phyloP scores from a whole-genome alignment of 2,797 vertebrate genomes.

The Ammospiza maritima region DNA sequence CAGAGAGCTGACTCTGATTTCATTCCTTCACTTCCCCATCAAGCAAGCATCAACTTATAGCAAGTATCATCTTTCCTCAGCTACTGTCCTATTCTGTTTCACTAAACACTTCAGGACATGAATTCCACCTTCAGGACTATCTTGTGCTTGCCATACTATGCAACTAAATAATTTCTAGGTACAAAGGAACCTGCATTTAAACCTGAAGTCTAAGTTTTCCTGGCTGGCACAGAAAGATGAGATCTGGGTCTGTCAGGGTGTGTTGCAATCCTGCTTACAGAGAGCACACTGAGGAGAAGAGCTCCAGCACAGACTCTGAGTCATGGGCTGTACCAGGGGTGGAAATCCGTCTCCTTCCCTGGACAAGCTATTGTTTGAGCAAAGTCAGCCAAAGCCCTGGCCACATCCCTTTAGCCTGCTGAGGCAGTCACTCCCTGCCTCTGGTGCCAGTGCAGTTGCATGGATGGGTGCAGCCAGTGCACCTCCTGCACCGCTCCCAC shows the following conservation, averaged over 20 bases:
- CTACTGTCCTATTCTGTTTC: not conserved
- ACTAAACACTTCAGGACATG: not conserved
- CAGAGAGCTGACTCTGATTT: conserved; percentile 43
- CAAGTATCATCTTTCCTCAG: not conserved
- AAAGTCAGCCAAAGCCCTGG: conserved; percentile 36
- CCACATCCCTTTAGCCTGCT: conserved; percentile 25
- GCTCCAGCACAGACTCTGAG: not conserved
- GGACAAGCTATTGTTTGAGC: conserved; percentile 39
- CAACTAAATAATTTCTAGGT: not conserved
- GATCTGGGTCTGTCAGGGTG: not conserved
- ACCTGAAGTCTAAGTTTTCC: not conserved
- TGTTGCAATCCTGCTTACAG: not conserved
- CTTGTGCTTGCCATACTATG: not conserved
- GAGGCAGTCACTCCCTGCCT: conserved; percentile 27
- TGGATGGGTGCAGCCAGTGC: conserved; percentile 14
- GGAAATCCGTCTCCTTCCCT: conserved; percentile 26
- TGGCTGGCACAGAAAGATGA: not conserved
- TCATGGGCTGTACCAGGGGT: not conserved
- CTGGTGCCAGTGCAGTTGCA: conserved; percentile 20
- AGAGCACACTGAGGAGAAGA: not conserved
- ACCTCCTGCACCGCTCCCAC: conserved; percentile 6
- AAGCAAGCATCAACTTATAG: conserved; percentile 29
- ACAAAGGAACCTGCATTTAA: not conserved
- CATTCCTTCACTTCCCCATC: conserved; percentile 56
- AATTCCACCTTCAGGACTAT: not conserved